Evolutionary conservation across 2,113 vertebrate species (phyloP).

Genomic region (Copsychus sechellarum): DNA sequence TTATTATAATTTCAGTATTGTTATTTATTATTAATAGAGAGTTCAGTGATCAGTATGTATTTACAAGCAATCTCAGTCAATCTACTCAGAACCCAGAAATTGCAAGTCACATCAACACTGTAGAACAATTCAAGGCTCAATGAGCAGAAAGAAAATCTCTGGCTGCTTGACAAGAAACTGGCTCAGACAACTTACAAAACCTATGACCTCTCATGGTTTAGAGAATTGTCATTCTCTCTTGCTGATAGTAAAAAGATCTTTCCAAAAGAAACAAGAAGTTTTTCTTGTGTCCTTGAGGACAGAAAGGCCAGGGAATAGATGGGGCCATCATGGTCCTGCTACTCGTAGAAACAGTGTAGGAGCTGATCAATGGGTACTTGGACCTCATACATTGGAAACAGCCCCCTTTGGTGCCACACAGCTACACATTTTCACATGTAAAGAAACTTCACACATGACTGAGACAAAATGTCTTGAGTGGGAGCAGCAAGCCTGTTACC

Average conservation of each 20-base stretch:
- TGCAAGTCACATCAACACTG: neutral
- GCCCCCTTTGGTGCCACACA: neutral
- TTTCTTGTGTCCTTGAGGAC: neutral
- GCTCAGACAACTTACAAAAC: neutral
- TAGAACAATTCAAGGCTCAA: neutral
- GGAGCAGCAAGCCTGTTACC: neutral
- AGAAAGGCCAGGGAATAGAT: neutral
- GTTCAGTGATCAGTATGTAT: neutral
- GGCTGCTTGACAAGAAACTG: neutral
- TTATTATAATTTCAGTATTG: conserved; percentile 28
- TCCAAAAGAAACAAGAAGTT: neutral
- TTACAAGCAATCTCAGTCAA: neutral
- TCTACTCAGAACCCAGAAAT: neutral
- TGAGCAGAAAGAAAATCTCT: conserved; percentile 11
- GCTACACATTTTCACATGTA: neutral
- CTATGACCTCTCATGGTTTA: neutral
- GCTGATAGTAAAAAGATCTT: neutral
- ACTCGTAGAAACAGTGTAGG: neutral
- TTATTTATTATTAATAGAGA: conserved; percentile 49
- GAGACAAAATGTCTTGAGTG: neutral
- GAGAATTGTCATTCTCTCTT: neutral
- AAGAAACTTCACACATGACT: neutral
- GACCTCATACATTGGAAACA: neutral
- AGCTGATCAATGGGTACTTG: neutral
- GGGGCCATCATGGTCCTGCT: neutral